These are phyloP conservation scores for Marcusenius ussheri DNA, from an alignment of 2,113 vertebrate genomes.

Conservation along the genomic window DNA sequence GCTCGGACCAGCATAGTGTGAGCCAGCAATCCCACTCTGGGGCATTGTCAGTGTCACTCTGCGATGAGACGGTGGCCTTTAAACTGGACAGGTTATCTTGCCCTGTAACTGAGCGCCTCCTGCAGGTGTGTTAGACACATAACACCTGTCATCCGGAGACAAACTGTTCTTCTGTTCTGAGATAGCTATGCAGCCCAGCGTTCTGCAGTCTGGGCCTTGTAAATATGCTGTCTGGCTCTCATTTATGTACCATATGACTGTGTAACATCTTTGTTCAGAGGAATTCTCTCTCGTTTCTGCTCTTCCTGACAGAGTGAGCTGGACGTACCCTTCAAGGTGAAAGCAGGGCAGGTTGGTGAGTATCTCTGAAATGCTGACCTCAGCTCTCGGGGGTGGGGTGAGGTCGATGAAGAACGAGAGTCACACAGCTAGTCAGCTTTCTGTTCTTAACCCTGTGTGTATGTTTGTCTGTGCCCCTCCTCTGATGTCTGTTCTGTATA, in stretches of 20 bases:
- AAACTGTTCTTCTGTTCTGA: neutral
- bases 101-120: neutral
- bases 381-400: neutral
- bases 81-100: neutral
- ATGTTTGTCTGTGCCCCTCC: neutral
- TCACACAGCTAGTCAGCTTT: neutral
- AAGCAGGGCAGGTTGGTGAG: slow-evolving; percentile 91
- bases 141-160: neutral
- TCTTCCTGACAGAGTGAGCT: slow-evolving; percentile 76
- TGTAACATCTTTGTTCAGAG: neutral
- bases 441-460: neutral
- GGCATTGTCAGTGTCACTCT: neutral
- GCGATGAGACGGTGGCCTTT: neutral
- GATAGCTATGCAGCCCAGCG: neutral
- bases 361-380: slow-evolving; percentile 15
- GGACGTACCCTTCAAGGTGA: slow-evolving; percentile 87
- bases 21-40: neutral
- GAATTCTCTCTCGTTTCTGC: neutral
- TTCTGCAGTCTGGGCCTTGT: neutral
- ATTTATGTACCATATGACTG: neutral
- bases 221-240: neutral
- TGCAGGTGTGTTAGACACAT: neutral
- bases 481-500: neutral
- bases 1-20: neutral
- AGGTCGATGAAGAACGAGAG: neutral